Conservation (phyloP, 2,797 vertebrate genomes). For the Galaxias olidus region DNA sequence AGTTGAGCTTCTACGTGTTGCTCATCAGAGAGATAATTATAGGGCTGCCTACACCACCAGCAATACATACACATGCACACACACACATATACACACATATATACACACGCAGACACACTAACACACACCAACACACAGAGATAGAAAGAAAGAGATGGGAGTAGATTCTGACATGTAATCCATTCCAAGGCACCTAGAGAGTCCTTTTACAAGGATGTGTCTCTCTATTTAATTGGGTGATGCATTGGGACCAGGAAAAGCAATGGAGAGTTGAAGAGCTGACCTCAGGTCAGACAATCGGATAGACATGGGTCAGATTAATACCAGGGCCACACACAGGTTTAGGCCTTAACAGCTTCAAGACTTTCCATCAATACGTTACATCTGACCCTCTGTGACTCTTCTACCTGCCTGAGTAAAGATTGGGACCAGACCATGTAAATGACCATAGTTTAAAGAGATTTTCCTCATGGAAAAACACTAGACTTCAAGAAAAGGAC, state of each 20-base stretch:
- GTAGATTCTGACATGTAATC: slow-evolving; percentile 6
- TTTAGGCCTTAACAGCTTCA: too few relatives aligned
- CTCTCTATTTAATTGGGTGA: background rate
- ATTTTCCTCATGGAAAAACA: too few relatives aligned
- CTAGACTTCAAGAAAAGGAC: too few relatives aligned
- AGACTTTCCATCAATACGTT: too few relatives aligned
- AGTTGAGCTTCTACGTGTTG: slow-evolving; percentile 87
- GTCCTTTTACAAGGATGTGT: too few relatives aligned
- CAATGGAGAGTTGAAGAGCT: background rate
- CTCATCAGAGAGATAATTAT: slow-evolving; percentile 91
- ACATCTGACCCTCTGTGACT: too few relatives aligned
- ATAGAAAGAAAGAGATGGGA: slow-evolving; percentile 28
- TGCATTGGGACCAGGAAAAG: slow-evolving; percentile 13
- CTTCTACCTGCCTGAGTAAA: too few relatives aligned
- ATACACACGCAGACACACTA: background rate
- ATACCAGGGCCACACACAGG: too few relatives aligned
- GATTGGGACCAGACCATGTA: too few relatives aligned
- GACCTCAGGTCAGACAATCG: slow-evolving; percentile 27
- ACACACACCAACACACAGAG: background rate
- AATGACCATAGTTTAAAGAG: too few relatives aligned
- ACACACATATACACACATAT: background rate
- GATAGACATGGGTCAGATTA: slow-evolving; percentile 42
- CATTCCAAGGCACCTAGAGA: background rate
- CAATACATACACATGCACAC: slow-evolving; percentile 28
- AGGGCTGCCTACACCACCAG: slow-evolving; percentile 58